These are phyloP conservation scores for Aphelinus certus DNA, from an alignment of 1,140 invertebrate species.

Conservation along the genomic window DNA sequence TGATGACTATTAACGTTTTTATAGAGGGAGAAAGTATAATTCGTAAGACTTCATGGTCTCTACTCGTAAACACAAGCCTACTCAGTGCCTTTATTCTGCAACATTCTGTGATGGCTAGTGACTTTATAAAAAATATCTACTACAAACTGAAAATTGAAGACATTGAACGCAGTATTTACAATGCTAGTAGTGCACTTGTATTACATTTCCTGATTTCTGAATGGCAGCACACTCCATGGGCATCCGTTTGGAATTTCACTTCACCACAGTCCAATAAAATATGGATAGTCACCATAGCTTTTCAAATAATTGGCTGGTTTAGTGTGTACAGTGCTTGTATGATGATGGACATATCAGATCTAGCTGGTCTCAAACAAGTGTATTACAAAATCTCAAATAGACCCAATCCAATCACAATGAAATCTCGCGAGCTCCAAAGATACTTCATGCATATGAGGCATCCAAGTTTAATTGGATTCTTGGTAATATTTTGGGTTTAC, in stretches of 20 bases:
- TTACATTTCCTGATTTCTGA: conserved; percentile 59
- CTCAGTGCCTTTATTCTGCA: conserved; percentile 66
- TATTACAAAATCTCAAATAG: conserved; percentile 64
- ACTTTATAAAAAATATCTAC: conserved; percentile 58
- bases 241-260: conserved; percentile 65
- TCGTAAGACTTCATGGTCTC: conserved; percentile 45
- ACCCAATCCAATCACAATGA: conserved; percentile 60
- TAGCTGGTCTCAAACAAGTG: conserved; percentile 71
- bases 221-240: conserved; percentile 61
- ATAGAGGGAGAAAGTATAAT: conserved; percentile 46
- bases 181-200: conserved; percentile 49
- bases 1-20: conserved; percentile 21
- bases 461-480: conserved; percentile 67
- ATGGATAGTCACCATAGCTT: conserved; percentile 62
- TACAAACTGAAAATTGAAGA: conserved; percentile 57
- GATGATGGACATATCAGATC: conserved; percentile 71
- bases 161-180: conserved; percentile 66
- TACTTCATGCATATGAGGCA: conserved; percentile 68
- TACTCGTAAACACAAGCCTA: conserved; percentile 62
- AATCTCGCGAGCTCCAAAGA: conserved; percentile 61
- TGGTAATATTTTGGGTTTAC: conserved; percentile 66
- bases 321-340: conserved; percentile 72
- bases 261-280: conserved; percentile 55
- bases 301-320: conserved; percentile 69
- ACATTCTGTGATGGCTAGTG: conserved; percentile 65